phyloP scores from a whole-genome alignment of 1,140 invertebrate species.

The Brachionus rubens region DNA sequence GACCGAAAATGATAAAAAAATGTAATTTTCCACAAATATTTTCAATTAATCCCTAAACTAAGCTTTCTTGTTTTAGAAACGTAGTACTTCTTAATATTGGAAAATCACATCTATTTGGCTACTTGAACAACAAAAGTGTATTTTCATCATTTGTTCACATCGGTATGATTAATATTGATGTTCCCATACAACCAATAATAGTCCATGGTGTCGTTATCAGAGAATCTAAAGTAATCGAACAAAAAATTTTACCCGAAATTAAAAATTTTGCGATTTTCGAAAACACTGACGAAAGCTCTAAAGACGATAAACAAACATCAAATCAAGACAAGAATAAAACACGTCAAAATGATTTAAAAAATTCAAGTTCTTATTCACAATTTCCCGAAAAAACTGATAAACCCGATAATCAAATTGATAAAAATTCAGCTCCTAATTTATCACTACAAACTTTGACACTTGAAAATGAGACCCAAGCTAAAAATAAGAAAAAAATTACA shows the following conservation, averaged over 20 bases:
- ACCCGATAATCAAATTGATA: background rate
- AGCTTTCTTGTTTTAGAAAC: too few relatives aligned
- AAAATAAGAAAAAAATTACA: background rate
- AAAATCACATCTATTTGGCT: conserved; percentile 83
- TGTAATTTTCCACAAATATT: conserved; percentile 40
- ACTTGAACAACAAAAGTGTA: conserved; percentile 48
- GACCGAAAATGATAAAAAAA: conserved; percentile 42
- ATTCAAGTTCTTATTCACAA: background rate
- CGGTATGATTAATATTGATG: conserved; percentile 83
- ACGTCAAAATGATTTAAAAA: background rate
- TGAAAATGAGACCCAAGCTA: background rate
- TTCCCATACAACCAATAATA: conserved; percentile 91
- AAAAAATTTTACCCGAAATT: conserved; percentile 59
- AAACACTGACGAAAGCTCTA: conserved; percentile 23
- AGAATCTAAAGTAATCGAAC: conserved; percentile 76
- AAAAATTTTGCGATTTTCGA: conserved; percentile 46
- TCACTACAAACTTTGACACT: background rate
- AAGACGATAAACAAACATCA: conserved; percentile 3
- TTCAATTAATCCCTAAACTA: too few relatives aligned
- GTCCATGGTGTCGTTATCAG: conserved; percentile 94
- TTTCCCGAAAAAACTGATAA: background rate
- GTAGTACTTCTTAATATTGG: conserved; percentile 87
- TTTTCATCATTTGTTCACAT: conserved; percentile 76
- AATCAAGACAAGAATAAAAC: background rate
- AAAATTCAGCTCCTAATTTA: background rate